Conservation (phyloP, 2,888 invertebrate species). For the Harpagoxenus sublaevis region DNA sequence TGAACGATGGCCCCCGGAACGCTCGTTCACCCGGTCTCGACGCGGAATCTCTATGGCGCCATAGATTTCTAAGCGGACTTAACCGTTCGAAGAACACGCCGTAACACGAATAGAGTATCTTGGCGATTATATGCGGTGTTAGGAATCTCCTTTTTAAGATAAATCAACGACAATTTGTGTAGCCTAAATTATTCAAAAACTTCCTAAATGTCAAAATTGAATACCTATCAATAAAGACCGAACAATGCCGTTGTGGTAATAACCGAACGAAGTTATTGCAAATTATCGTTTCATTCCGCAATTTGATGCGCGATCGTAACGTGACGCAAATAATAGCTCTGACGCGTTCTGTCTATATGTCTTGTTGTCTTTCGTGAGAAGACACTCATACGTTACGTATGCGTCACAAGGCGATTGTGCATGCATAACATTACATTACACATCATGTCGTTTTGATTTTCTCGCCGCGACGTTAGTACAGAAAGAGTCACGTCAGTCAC, state of each 20-base stretch:
- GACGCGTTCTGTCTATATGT: background rate
- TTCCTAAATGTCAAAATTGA: background rate
- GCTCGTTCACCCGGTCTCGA: slow-evolving; percentile 31
- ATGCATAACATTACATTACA: slow-evolving; percentile 8
- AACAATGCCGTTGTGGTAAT: slow-evolving; percentile 35
- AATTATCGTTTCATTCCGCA: slow-evolving; percentile 48
- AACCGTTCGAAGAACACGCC: slow-evolving; percentile 16
- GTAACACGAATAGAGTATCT: background rate
- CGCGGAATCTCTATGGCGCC: slow-evolving; percentile 25
- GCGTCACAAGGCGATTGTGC: slow-evolving; percentile 11
- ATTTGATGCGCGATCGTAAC: slow-evolving; percentile 46
- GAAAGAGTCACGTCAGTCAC: slow-evolving; percentile 14
- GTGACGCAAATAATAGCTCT: slow-evolving; percentile 19
- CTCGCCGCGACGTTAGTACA: background rate
- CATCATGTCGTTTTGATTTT: slow-evolving; percentile 44
- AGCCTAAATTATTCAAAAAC: background rate
- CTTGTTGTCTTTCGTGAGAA: background rate
- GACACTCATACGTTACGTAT: background rate
- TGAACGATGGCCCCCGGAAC: slow-evolving; percentile 42
- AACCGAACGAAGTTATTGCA: slow-evolving; percentile 45
- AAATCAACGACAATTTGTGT: background rate
- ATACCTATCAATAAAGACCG: slow-evolving; percentile 36
- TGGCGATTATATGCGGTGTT: background rate
- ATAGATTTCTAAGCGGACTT: slow-evolving; percentile 41
- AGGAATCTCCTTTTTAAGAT: background rate